Percentiles rank a stretch among this genome's conserved stretches.
Evolutionary conservation across 2,113 vertebrate species (phyloP).

Genomic region (Aplodontia rufa): DNA sequence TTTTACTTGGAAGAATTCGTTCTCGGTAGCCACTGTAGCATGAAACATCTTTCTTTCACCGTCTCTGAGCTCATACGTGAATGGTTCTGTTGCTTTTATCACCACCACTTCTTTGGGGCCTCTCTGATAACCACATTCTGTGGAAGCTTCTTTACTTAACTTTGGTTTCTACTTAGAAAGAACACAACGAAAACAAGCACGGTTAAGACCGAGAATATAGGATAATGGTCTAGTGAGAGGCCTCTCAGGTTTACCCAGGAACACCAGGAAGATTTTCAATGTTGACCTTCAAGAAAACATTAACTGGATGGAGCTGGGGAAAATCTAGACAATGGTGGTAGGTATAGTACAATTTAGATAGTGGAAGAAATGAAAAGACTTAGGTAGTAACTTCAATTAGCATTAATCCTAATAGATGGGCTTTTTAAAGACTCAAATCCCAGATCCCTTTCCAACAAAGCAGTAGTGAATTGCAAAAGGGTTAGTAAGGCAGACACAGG

Average conservation of each 20-base stretch:
- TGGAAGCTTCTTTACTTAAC: neutral
- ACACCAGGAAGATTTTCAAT: neutral
- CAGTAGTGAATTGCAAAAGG: too few species aligned
- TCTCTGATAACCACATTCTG: neutral
- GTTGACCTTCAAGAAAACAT: neutral
- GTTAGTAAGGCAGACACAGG: too few species aligned
- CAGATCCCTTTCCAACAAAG: too few species aligned
- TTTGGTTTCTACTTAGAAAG: neutral
- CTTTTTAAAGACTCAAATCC: too few species aligned
- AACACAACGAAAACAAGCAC: neutral
- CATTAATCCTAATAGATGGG: neutral
- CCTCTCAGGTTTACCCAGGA: too few species aligned
- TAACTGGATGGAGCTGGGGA: neutral
- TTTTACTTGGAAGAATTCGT: conserved; percentile 42
- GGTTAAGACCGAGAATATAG: neutral
- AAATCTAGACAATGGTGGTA: neutral
- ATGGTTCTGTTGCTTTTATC: conserved; percentile 18
- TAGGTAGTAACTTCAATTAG: neutral
- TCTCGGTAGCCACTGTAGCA: conserved; percentile 60
- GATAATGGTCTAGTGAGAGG: neutral
- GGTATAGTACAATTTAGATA: neutral
- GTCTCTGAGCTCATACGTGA: neutral
- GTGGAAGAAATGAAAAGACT: neutral
- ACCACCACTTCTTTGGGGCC: conserved; percentile 48
- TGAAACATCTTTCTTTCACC: neutral